These are phyloP conservation scores for Opisthograptis luteolata DNA, from an alignment of 2,888 invertebrate genomes.

Conservation along the genomic window DNA sequence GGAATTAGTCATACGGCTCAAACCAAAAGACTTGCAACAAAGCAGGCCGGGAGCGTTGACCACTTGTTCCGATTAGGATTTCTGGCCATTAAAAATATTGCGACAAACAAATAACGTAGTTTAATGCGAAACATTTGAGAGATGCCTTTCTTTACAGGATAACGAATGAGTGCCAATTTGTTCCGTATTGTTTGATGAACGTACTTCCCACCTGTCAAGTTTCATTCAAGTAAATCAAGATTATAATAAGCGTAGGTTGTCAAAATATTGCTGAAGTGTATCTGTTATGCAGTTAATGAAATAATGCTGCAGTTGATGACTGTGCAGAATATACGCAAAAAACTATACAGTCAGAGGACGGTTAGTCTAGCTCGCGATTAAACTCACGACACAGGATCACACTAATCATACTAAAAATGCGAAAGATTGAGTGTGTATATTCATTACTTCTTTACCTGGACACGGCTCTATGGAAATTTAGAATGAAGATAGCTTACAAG, in stretches of 20 bases:
- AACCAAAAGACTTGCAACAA: conserved; percentile 42
- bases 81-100: conserved; percentile 39
- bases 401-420: too few species aligned
- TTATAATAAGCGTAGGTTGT: conserved; percentile 6
- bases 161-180: conserved; percentile 22
- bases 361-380: not conserved
- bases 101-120: conserved; percentile 31
- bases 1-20: conserved; percentile 60
- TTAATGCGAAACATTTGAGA: conserved; percentile 25
- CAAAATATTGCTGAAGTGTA: conserved; percentile 1
- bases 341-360: not conserved
- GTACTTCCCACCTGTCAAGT: conserved; percentile 13
- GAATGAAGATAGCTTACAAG: too few species aligned
- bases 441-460: too few species aligned
- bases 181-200: conserved; percentile 13
- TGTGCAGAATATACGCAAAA: not conserved
- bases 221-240: conserved; percentile 3
- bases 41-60: conserved; percentile 49
- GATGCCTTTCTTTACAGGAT: conserved; percentile 5
- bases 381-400: too few species aligned
- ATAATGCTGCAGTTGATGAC: not conserved
- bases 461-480: too few species aligned
- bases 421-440: too few species aligned
- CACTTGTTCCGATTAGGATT: conserved; percentile 37
- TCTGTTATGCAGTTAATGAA: not conserved